Conservation (phyloP, 2,113 vertebrate species). For the Pedetes capensis region DNA sequence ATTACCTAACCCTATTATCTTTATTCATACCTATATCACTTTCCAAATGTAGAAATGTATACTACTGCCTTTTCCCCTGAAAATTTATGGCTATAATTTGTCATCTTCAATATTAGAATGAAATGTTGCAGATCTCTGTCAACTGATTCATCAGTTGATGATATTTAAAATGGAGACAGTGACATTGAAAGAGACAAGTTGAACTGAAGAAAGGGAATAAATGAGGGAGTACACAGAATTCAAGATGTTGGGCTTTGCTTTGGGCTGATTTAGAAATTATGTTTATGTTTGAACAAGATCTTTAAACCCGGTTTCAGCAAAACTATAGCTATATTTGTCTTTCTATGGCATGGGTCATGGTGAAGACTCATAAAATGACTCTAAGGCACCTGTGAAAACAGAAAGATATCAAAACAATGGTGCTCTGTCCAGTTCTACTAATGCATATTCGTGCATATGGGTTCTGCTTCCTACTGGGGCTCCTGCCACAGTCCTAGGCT, state of each 20-base stretch:
- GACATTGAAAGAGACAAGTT: slow-evolving; percentile 15
- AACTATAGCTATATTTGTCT: slow-evolving; percentile 63
- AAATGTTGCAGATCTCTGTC: slow-evolving; percentile 15
- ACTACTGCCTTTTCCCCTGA: neutral
- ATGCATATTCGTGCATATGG: slow-evolving; percentile 22
- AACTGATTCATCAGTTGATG: slow-evolving; percentile 73
- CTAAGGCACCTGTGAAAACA: slow-evolving; percentile 73
- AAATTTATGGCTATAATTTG: slow-evolving; percentile 53
- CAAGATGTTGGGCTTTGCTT: slow-evolving; percentile 50
- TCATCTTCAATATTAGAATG: slow-evolving; percentile 51
- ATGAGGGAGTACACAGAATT: neutral
- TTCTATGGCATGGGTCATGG: slow-evolving; percentile 54
- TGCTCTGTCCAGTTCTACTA: slow-evolving; percentile 43
- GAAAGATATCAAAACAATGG: slow-evolving; percentile 65
- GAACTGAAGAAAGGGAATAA: neutral
- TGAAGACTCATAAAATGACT: slow-evolving; percentile 67
- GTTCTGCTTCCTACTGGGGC: neutral
- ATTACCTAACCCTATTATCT: neutral
- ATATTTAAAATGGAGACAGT: slow-evolving; percentile 61
- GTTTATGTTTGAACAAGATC: slow-evolving; percentile 66
- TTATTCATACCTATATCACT: neutral
- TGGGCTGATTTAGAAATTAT: slow-evolving; percentile 36
- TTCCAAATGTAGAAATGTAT: slow-evolving; percentile 37
- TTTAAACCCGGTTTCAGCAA: slow-evolving; percentile 62
- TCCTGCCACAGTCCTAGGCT: slow-evolving; percentile 17